Conservation (phyloP, 1,140 invertebrate species). For the Leptopilina boulardi region DNA sequence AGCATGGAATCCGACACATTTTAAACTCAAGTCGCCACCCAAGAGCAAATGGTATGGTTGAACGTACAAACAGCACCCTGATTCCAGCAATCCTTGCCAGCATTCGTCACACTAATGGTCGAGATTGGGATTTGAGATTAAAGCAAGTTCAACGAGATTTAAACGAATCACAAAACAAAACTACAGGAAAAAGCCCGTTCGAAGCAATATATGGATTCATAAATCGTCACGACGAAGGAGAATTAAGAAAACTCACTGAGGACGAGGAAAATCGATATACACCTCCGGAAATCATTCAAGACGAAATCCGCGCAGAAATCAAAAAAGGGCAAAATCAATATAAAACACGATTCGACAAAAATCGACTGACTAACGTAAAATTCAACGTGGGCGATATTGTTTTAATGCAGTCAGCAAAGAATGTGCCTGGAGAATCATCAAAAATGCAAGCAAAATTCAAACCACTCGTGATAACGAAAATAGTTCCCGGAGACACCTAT, state of each 20-base stretch:
- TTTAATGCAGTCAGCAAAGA: background rate
- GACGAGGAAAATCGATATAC: background rate
- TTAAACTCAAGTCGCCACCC: background rate
- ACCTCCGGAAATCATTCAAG: background rate
- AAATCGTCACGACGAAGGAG: conserved; percentile 30
- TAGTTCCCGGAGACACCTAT: background rate
- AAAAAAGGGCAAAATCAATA: background rate
- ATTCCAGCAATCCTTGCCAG: conserved; percentile 4
- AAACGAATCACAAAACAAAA: conserved; percentile 34
- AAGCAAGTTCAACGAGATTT: conserved; percentile 36
- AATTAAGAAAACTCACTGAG: background rate
- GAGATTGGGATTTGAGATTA: conserved; percentile 33
- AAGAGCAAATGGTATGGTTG: background rate
- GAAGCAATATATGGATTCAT: conserved; percentile 37
- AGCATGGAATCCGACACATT: background rate
- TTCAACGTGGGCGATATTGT: background rate
- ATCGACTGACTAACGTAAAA: background rate
- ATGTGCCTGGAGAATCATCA: background rate
- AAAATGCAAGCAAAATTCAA: background rate
- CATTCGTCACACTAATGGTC: background rate
- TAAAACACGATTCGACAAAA: conserved; percentile 3
- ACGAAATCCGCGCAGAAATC: background rate
- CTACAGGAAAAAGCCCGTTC: conserved; percentile 36
- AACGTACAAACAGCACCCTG: background rate
- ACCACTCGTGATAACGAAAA: background rate